Evolutionary conservation across 2,113 vertebrate genomes (phyloP), one percentile per base, ranked within the genome.

Genomic region (Eulemur rufifrons): DNA sequence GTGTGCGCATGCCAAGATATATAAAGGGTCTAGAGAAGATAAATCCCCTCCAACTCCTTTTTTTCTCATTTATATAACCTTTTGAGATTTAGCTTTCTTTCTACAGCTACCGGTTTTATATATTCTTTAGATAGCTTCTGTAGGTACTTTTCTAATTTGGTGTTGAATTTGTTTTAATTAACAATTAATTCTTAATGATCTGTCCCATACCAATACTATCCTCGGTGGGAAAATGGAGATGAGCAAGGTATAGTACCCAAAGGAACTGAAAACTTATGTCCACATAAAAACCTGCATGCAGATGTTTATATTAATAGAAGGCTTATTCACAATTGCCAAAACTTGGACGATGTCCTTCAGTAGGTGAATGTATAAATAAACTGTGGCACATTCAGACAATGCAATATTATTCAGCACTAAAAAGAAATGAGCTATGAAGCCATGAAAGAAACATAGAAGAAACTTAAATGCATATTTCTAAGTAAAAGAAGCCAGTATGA

Each of bases 121-220:
- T 81, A 82, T 50, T 94, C 32, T 81, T 63, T 66, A 88, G n/a
- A 69, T 76, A 77, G 56, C 29, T 68, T 95, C 50, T 73, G 14
- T 50, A 56, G 68, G 29, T 47, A 61, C 23, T 76, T 77, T 78
- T 12, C 47, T 29, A 83, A 13, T 83, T 77, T 83, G 37, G 4
- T 74, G 29, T 68, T 94, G 39, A 74, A 52, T 91, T 89, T 61
- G 6, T 80, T 85, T 94, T 32, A 85, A 89, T 63, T 81, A 81
- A 54, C 47, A 54, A 89, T 50, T 47, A 52, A 76, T 92, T 54
- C 59, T 81, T 89, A 59, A 27, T 89, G 56, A 0, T 68, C 71
- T 61, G 14, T 89, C 74, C 61, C 81, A n/a, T 0, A 61, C 13
- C 10, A 54, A 54, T 14, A 29, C n/a, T 54, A 15, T 56, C 61